These are phyloP conservation scores for Pseudococcus jackbeardsleyi DNA, from an alignment of 2,888 invertebrate genomes.

Conservation along the genomic window DNA sequence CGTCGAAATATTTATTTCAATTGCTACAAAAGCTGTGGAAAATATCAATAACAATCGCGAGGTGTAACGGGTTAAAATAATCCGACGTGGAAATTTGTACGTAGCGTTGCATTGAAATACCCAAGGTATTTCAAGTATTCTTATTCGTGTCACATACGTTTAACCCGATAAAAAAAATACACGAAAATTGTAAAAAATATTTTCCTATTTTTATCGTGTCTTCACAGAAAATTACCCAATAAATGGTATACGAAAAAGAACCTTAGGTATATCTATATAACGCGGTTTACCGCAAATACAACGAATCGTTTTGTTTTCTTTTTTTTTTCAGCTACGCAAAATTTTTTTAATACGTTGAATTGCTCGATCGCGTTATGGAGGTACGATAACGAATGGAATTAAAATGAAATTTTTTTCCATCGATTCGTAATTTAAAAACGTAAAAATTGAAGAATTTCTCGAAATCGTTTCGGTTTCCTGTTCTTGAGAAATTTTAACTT, in stretches of 20 bases:
- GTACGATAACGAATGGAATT: not conserved
- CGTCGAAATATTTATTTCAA: conserved; percentile 4
- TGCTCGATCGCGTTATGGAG: too few relatives aligned
- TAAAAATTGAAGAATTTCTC: conserved; percentile 8
- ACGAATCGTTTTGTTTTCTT: too few relatives aligned
- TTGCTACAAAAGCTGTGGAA: not conserved
- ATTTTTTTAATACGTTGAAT: not conserved
- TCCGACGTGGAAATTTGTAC: not conserved
- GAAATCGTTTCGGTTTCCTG: conserved; percentile 12
- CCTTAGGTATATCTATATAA: not conserved
- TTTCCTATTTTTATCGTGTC: conserved; percentile 5
- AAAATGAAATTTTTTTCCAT: conserved; percentile 6
- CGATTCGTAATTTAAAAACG: not conserved
- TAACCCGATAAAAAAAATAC: conserved; percentile 6
- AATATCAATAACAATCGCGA: not conserved
- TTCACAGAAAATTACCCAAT: conserved; percentile 42
- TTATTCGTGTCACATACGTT: conserved; percentile 28
- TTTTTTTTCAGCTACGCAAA: not conserved
- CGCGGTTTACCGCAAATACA: not conserved
- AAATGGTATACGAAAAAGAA: conserved; percentile 11
- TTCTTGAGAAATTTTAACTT: conserved; percentile 4
- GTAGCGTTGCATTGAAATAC: not conserved
- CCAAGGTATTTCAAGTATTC: not conserved
- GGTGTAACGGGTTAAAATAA: conserved; percentile 16
- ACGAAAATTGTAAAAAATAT: conserved; percentile 12